Base-by-base conservation (phyloP, 23 tunicate genomes). In the Styela plicata region DNA sequence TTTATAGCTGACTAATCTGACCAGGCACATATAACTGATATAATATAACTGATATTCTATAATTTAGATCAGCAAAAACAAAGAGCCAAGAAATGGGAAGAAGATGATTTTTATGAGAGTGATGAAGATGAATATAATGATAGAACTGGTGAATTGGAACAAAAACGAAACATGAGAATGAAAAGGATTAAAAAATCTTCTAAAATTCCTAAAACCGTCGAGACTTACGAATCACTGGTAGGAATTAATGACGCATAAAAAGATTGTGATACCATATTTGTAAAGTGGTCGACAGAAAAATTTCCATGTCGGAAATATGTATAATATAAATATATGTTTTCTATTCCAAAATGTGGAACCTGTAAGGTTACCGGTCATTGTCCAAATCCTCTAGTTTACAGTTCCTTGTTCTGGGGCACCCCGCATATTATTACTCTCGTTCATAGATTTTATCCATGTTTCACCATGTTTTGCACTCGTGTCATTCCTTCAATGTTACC, bases 91-190 rank as follows among this genome's bases (percentile, higher is more conserved):
- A 68, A 89, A 83, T 86, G 94, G 99, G 95, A 89, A 74, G 82
- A 94, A 74, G 94, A 94, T 24, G 99, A 94, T 67, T 94, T 76
- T 52, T 94, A 94, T 66, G 99, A 94, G 70, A 89, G 95, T 31
- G 99, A 89, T 69, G 99, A 94, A 73, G 99, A 94, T 71, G 82
- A 83, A 32, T 94, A 37, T 69, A 53, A 77, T 64, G 99, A 94
- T 66, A 74, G 99, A 36, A 94, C 99, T 31, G 99, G 99, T 2
- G 95, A 94, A 22, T 79, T 94, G 63, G 99, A 94, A 19, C 69
- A 57, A 52, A 89, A 89, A 65, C 52, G 99, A 35, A 70, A 79
- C 37, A 74, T 79, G 74, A 69, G 95, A 32, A 87, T 82, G 74
- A 27, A 69, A 29, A 87, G 91, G 66, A 53, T 78, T 18, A 88